phyloP scores from a whole-genome alignment of 1,140 invertebrate species.

The Chironomus tepperi region DNA sequence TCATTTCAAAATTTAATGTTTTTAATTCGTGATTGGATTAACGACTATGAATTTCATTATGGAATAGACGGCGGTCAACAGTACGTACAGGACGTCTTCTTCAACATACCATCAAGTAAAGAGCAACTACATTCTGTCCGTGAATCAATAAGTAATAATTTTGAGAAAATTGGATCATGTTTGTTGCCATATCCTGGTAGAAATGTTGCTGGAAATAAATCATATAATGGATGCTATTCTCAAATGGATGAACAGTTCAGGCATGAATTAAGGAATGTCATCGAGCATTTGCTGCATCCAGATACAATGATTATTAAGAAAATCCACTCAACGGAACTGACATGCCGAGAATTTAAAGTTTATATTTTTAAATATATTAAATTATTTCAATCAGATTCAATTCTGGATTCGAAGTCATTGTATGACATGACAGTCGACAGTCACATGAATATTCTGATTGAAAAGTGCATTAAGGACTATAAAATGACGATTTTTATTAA shows the following conservation, averaged over 20 bases:
- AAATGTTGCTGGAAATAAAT: not conserved
- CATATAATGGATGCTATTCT: not conserved
- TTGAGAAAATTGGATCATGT: not conserved
- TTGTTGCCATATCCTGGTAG: not conserved
- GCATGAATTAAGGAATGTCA: not conserved
- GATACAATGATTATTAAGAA: not conserved
- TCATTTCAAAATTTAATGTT: no score
- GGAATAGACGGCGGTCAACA: no score
- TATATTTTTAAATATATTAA: not conserved
- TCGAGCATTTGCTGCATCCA: not conserved
- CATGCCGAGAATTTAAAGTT: not conserved
- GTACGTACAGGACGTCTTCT: constrained; percentile 31
- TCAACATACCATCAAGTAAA: not conserved
- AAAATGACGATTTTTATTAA: not conserved
- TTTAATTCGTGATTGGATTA: no score
- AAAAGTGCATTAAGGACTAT: not conserved
- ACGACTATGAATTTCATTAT: no score
- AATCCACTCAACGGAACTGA: not conserved
- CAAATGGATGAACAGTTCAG: not conserved
- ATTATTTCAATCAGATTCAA: not conserved
- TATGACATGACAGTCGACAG: not conserved
- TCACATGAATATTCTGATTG: not conserved
- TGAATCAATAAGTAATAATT: not conserved
- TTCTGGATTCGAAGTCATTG: not conserved
- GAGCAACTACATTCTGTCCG: not conserved